phyloP scores from a whole-genome alignment of 2,797 vertebrate species.

The Acanthurus lineatus region DNA sequence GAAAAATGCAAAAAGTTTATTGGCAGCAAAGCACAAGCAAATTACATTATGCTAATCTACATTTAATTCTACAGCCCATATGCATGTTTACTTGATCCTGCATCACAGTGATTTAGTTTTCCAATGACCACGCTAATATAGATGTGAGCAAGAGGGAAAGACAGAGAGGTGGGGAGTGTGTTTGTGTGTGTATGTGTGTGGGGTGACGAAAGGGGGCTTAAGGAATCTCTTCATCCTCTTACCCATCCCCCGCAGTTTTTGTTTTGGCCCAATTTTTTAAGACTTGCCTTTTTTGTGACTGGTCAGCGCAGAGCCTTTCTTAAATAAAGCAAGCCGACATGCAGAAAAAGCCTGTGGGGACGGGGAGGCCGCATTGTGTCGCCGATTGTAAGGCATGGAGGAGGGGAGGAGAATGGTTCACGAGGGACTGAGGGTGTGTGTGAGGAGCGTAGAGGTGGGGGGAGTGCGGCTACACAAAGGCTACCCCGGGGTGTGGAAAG shows the following conservation, averaged over 20 bases:
- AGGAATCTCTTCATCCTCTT: slow-evolving; percentile 75
- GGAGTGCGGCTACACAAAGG: slow-evolving; percentile 69
- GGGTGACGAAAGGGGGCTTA: slow-evolving; percentile 52
- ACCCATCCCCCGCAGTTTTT: slow-evolving; percentile 61
- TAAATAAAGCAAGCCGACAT: slow-evolving; percentile 74
- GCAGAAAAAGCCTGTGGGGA: slow-evolving; percentile 78
- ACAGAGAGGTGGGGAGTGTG: slow-evolving; percentile 33
- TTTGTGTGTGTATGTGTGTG: slow-evolving; percentile 65
- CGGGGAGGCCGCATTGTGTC: slow-evolving; percentile 77
- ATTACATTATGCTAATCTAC: slow-evolving; percentile 45
- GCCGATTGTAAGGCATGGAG: slow-evolving; percentile 79
- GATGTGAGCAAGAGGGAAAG: slow-evolving; percentile 50
- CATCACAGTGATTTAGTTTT: slow-evolving; percentile 29
- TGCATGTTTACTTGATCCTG: slow-evolving; percentile 31
- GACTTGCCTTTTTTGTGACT: slow-evolving; percentile 84
- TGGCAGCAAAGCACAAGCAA: neutral
- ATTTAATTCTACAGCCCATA: slow-evolving; percentile 5
- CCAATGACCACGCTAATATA: slow-evolving; percentile 55
- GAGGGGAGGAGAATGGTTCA: slow-evolving; percentile 74
- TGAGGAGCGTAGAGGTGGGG: slow-evolving; percentile 46
- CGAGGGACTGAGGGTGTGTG: slow-evolving; percentile 70
- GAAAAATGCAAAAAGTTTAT: slow-evolving; percentile 37
- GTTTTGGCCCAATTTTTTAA: slow-evolving; percentile 78
- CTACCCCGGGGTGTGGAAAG: slow-evolving; percentile 80
- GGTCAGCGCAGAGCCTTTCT: slow-evolving; percentile 79